Evolutionary conservation across 2,113 vertebrate species (phyloP).

Genomic region (Aleadryas rufinucha): DNA sequence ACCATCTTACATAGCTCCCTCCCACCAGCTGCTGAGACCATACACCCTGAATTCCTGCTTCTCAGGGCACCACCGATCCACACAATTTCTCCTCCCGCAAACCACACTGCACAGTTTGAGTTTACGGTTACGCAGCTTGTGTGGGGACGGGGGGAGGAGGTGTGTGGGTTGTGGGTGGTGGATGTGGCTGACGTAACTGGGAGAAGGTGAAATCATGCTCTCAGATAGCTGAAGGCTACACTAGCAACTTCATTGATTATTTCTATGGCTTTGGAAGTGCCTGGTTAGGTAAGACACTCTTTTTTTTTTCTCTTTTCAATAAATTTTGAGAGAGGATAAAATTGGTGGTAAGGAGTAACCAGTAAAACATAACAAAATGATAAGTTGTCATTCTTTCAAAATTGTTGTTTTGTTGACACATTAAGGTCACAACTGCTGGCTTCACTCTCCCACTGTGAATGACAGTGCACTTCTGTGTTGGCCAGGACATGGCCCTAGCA

Average conservation of each 20-base stretch:
- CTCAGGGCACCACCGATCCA: rapidly evolving
- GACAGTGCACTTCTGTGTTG: not conserved
- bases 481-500: not conserved
- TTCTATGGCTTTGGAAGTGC: not conserved
- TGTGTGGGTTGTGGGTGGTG: constrained; percentile 9
- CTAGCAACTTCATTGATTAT: not conserved
- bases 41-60: not conserved
- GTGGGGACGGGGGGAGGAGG: not conserved
- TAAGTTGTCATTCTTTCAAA: not conserved
- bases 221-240: not conserved
- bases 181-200: not conserved
- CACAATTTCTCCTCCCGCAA: not conserved
- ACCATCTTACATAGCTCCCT: not conserved
- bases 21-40: not conserved
- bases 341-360: not conserved
- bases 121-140: rapidly evolving
- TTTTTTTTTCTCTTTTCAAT: not conserved
- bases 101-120: not conserved
- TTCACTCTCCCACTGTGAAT: not conserved
- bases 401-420: not conserved
- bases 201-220: constrained; percentile 8
- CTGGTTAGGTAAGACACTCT: not conserved
- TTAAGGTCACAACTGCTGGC: not conserved
- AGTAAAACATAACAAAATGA: not conserved
- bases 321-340: not conserved